phyloP scores from a whole-genome alignment of 2,797 vertebrate genomes.

The Coendou prehensilis region DNA sequence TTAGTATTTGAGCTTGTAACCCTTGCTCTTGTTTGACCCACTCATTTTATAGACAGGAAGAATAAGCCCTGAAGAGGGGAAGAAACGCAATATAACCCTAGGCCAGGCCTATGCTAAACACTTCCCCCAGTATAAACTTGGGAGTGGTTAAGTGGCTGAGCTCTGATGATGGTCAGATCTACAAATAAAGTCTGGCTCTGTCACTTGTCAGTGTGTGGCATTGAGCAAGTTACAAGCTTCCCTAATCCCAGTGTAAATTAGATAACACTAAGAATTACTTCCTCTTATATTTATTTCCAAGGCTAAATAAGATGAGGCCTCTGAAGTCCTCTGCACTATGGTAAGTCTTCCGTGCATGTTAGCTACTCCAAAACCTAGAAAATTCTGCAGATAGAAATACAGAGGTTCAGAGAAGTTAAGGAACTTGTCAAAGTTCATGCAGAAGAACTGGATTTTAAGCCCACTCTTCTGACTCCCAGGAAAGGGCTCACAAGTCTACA shows the following conservation, averaged over 20 bases:
- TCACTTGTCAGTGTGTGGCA: too few species aligned
- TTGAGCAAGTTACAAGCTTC: neutral
- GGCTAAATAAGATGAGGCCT: neutral
- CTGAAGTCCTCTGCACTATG: neutral
- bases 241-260: neutral
- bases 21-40: neutral
- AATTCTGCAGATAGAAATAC: neutral
- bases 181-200: neutral
- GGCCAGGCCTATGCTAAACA: neutral
- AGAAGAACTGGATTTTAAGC: neutral
- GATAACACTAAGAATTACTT: neutral
- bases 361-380: neutral
- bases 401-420: neutral
- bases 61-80: constrained; percentile 21
- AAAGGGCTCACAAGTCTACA: neutral
- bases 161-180: neutral
- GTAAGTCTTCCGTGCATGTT: fast-evolving
- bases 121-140: neutral
- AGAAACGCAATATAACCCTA: neutral
- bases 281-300: neutral
- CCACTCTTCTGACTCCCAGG: neutral
- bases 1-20: neutral
- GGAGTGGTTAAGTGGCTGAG: neutral
- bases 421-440: neutral
- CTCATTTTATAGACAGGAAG: constrained; percentile 11